Base-by-base conservation (phyloP, 2,888 invertebrate genomes). In the Dromius quadrimaculatus region DNA sequence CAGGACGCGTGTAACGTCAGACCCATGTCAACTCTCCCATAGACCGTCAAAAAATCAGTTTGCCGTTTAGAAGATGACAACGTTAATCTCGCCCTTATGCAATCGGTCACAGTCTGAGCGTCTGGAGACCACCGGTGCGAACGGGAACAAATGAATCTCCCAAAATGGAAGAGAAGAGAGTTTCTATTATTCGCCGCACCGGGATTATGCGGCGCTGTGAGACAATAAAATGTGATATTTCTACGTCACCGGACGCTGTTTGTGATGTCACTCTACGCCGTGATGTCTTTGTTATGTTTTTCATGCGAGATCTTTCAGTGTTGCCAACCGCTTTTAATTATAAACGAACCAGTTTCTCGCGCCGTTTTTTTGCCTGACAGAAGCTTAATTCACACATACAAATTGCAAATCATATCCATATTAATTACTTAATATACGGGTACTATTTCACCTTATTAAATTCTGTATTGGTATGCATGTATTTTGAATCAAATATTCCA, bases 1-100 rank as follows among this genome's bases (percentile, higher is more conserved):
- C 63, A 13, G 59, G 64, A 47, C 73, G 72, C 73, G 72, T 73
- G 76, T 76, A 76, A 77, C 78, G 81, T 81, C 82, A 80, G 81
- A 82, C 82, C 82, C 81, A 81, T 80, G 79, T 82, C 82, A 82
- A 79, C 78, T 77, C 71, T 77, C 77, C 79, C 78, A 78, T 77
- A 77, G 76, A 74, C 76, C 77, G 79, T 80, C 80, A 79, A 79
- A 79, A 62, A 80, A 79, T 79, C 76, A 75, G 75, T 74, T 73
- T 66, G 72, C 71, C 62, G 71, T 50, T 74, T 74, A 74, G 76
- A 75, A 71, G 66, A 71, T 71, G 71, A 54, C 20, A 19, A 72
- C 71, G 34, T 72, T 70, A 71, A 69, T 74, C 69, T 74, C 73
- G 28, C 62, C 15, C 23, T 15, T 5, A 57, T 57, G 38, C 6